Conservation (phyloP, 2,797 vertebrate species). For the Pseudomugil gertrudae region DNA sequence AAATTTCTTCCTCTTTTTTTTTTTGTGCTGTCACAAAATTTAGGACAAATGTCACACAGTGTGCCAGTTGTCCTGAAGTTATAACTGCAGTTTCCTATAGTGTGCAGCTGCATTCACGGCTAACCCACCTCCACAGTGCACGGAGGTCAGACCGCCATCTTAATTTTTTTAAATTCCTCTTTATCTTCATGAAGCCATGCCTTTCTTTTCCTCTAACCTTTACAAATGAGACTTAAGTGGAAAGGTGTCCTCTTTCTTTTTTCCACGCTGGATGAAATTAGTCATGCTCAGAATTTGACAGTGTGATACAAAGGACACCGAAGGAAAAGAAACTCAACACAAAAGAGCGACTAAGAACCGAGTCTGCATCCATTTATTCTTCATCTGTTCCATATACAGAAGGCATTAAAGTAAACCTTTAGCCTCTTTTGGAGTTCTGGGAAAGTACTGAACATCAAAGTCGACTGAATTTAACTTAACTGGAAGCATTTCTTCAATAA, state of each 20-base stretch:
- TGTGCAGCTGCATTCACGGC: conserved; percentile 26
- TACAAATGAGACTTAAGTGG: conserved; percentile 29
- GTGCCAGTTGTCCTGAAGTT: conserved; percentile 21
- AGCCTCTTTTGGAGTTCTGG: conserved; percentile 1
- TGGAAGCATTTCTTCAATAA: background rate
- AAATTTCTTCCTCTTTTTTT: conserved; percentile 16
- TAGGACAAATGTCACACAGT: conserved; percentile 47
- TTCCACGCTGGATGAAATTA: conserved; percentile 39
- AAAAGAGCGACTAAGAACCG: conserved; percentile 37
- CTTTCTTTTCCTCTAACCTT: conserved; percentile 22
- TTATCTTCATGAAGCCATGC: conserved; percentile 2
- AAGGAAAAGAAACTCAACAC: conserved; percentile 20
- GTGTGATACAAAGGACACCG: conserved; percentile 43
- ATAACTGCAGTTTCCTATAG: conserved; percentile 23
- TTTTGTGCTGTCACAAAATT: background rate
- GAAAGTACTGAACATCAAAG: conserved; percentile 36
- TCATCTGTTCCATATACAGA: conserved; percentile 25
- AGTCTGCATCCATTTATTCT: conserved; percentile 34
- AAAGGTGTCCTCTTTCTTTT: conserved; percentile 17
- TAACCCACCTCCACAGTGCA: conserved; percentile 36
- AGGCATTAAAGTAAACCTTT: conserved; percentile 9
- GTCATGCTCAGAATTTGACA: conserved; percentile 28
- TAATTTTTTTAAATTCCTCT: conserved; percentile 26
- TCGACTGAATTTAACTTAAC: conserved; percentile 3
- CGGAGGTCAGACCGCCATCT: conserved; percentile 34